Base-by-base conservation (phyloP, 2,888 invertebrate genomes). In the Terebella lapidaria region DNA sequence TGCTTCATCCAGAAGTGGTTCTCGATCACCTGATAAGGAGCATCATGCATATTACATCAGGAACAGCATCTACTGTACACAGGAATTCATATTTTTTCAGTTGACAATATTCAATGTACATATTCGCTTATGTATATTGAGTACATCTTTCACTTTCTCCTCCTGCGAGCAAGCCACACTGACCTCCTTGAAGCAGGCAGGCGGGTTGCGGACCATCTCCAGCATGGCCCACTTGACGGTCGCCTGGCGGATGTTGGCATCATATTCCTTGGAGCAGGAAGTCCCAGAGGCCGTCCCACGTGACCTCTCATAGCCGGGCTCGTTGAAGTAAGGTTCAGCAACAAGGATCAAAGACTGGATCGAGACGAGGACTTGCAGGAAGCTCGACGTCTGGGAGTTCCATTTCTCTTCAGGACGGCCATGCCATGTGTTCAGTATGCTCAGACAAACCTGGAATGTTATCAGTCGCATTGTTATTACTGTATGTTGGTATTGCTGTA, bases 211-310 rank as follows among this genome's bases (percentile, higher is more conserved):
- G 69, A 95, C 87, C 80, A 93, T 93, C 82, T 95, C 94, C 65
- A 95, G 84, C 92, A 95, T 94, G 67, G 92, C 94, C 94, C 94
- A 95, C 77, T 92, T 88, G 66, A 92, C 92, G 68, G 92, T 92
- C 10, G 94, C 94, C 83, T 94, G 92, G 81, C 91, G 89, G 74
- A 95, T 93, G 83, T 94, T 94, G 72, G 92, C 90, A 82, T 94
- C 94, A 84, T 95, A 95, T 83, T 94, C 94, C 73, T 89, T 87
- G 67, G 92, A 92, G 76, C 91, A 92, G 79, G 90, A 89, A 70
- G 88, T 90, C 69, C 94, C 94, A 25, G 89, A 74, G 0, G 75
- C 72, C 24, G 82, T 81, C 15, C 79, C 80, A 25, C 81, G 69
- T 3, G 80, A 79, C 54, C 81, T 67, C 68, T 82, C 81, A 60